Percentiles rank a stretch among this genome's conserved stretches.
Conservation (phyloP, 2,797 vertebrate species). For the Glyptemys insculpta region DNA sequence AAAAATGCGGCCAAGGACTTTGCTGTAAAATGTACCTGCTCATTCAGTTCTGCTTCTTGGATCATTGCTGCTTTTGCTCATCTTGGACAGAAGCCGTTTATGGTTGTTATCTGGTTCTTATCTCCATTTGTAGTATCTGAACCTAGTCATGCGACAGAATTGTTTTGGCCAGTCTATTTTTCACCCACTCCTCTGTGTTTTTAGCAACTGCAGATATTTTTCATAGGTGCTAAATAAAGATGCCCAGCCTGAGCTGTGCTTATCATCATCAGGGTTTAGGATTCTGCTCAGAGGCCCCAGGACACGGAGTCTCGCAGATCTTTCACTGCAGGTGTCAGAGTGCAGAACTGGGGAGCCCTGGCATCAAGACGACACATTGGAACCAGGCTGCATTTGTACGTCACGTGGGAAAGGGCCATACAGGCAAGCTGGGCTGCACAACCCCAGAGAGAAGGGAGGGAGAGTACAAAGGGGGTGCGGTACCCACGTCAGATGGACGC, state of each 20-base stretch:
- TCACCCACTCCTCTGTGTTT: not conserved
- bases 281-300: not conserved
- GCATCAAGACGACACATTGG: not conserved
- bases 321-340: not conserved
- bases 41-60: fast-evolving
- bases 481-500: not conserved
- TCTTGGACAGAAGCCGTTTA: not conserved
- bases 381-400: not conserved
- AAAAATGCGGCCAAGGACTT: fast-evolving
- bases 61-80: not conserved
- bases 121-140: not conserved
- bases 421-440: not conserved
- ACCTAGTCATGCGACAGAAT: not conserved
- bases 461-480: not conserved
- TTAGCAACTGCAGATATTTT: not conserved
- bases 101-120: not conserved
- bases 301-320: not conserved
- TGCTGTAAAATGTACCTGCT: fast-evolving
- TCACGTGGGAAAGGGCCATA: not conserved
- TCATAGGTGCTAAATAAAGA: not conserved
- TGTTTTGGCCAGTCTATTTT: not conserved
- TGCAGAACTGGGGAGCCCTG: not conserved
- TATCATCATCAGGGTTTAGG: not conserved
- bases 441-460: not conserved
- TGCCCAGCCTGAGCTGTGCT: not conserved